Evolutionary conservation across 2,113 vertebrate genomes (phyloP).

Genomic region (Bufo bufo): DNA sequence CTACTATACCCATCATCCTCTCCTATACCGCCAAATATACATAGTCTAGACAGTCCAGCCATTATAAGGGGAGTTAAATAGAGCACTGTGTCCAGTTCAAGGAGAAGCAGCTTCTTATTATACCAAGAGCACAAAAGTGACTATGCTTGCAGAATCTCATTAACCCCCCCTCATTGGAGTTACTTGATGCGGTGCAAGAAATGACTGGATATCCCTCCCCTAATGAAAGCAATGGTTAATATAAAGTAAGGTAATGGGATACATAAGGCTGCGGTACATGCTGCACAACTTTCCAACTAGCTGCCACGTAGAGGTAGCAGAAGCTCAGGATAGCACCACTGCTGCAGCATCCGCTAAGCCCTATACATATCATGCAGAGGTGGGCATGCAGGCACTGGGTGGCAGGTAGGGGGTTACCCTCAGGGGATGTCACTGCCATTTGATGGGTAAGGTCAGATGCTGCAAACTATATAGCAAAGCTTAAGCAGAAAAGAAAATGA

Average conservation of each 20-base stretch:
- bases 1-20: no score
- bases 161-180: conserved; percentile 65
- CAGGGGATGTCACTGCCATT: not conserved
- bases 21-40: not conserved
- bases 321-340: not conserved
- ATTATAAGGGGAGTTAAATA: conserved; percentile 59
- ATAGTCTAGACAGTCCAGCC: conserved; percentile 8
- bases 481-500: not conserved
- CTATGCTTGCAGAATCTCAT: conserved; percentile 71
- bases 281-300: conserved; percentile 64
- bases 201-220: conserved; percentile 72
- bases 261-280: not conserved
- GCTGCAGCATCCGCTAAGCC: conserved; percentile 45
- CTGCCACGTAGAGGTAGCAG: conserved; percentile 25
- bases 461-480: not conserved
- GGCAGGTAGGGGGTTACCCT: not conserved
- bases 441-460: not conserved
- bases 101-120: conserved; percentile 64
- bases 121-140: conserved; percentile 67
- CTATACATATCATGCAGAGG: conserved; percentile 15
- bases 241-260: not conserved
- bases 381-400: conserved; percentile 16
- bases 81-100: conserved; percentile 77
- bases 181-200: conserved; percentile 81
- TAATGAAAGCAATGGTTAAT: conserved; percentile 48